Percentiles rank a stretch among this genome's conserved stretches.
Evolutionary conservation across 2,113 vertebrate genomes (phyloP).

Genomic region (Danio rerio): GRCz12tu NC_133193.1:36590501-36591000

Average conservation of each 20-base stretch:
- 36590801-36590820: slow-evolving; percentile 11
- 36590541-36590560: neutral
- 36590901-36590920: neutral
- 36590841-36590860: slow-evolving; percentile 37
- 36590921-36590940: neutral
- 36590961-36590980: slow-evolving; percentile 56
- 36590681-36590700: slow-evolving; percentile 43
- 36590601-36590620: slow-evolving; percentile 19
- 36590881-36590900: neutral
- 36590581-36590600: neutral
- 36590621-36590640: slow-evolving; percentile 42
- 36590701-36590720: slow-evolving; percentile 47
- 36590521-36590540: neutral
- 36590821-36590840: slow-evolving; percentile 9
- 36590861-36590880: neutral
- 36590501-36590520: neutral
- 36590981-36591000: slow-evolving; percentile 76
- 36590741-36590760: slow-evolving; percentile 5
- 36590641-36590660: slow-evolving; percentile 41
- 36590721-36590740: slow-evolving; percentile 22
- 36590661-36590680: slow-evolving; percentile 36
- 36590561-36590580: neutral
- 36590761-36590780: neutral
- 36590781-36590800: slow-evolving; percentile 26
- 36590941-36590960: neutral